These are phyloP conservation scores for Schizothorax lantsangensis DNA, from an alignment of 2,797 vertebrate species.

Conservation along the genomic window DNA sequence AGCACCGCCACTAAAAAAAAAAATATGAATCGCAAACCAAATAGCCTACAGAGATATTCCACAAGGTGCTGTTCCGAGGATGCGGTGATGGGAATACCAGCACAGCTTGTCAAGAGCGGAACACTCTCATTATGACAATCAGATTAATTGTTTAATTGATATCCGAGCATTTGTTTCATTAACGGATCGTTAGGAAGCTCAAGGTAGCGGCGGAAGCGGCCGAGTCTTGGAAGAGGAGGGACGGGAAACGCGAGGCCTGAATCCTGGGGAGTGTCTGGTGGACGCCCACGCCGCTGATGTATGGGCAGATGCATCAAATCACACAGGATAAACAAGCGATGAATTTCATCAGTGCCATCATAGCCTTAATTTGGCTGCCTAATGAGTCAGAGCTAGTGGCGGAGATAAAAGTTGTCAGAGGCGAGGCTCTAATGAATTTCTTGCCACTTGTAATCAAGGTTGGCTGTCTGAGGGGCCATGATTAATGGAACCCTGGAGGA, in stretches of 20 bases:
- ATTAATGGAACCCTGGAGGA: slow-evolving; percentile 96
- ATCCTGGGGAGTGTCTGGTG: slow-evolving; percentile 76
- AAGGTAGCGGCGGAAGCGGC: slow-evolving; percentile 15
- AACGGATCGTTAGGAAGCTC: slow-evolving; percentile 37
- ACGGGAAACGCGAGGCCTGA: slow-evolving; percentile 68
- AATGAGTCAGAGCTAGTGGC: slow-evolving; percentile 96
- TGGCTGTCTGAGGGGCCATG: slow-evolving; percentile 94
- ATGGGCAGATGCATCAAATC: slow-evolving; percentile 95
- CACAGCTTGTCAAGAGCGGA: slow-evolving; percentile 38
- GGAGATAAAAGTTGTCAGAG: slow-evolving; percentile 98
- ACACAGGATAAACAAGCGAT: slow-evolving; percentile 98
- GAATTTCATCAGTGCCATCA: slow-evolving; percentile 98
- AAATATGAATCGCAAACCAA: slow-evolving; percentile 41
- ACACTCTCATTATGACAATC: slow-evolving; percentile 32
- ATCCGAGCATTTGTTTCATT: slow-evolving; percentile 40
- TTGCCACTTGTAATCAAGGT: slow-evolving; percentile 99
- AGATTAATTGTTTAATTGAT: slow-evolving; percentile 53
- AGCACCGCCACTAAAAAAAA: slow-evolving; percentile 15
- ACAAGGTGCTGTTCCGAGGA: slow-evolving; percentile 31
- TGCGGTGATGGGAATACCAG: slow-evolving; percentile 23
- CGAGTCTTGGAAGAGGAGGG: slow-evolving; percentile 20
- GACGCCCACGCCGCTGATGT: slow-evolving; percentile 80
- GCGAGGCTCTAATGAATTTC: slow-evolving; percentile 96
- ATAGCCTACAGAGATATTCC: slow-evolving; percentile 51
- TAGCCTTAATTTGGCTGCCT: slow-evolving; percentile 96